Evolutionary conservation across 2,888 invertebrate genomes (phyloP), one percentile per base, ranked within the genome.

Genomic region (Zele albiditarsus): DNA sequence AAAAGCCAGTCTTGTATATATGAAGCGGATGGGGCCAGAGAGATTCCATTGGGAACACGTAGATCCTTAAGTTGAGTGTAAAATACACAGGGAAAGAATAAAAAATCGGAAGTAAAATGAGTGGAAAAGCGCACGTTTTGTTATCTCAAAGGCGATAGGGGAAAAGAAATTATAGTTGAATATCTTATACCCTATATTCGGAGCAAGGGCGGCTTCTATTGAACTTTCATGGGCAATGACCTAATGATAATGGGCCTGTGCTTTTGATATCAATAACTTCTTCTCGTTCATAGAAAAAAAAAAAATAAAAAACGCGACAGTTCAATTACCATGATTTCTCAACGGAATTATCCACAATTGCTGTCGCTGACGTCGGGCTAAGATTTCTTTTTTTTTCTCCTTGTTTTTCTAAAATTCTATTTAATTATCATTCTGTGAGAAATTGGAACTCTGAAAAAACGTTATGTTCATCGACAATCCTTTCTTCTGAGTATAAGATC

Each of bases 31-130:
- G 71, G 42, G 33, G 58, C 53, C 27, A 53, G 27, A 20, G 53
- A 71, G 71, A 75, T 62, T 67, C 42, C 53, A 14, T 27, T 20
- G 71, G 31, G 74, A 77, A 76, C 80, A 80, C 75, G 77, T 78
- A 80, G 75, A 78, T 79, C 75, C 77, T 73, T 77, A 78, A 76
- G 78, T 80, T 73, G 73, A 77, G 77, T 75, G 73, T 78, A 77
- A 78, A 79, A 77, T 73, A 73, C 74, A 78, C 67, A 74, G 58
- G 67, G 31, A 46, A 49, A 77, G 69, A 63, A 75, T 67, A 76
- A 73, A 71, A 38, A 78, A 72, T 63, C 33, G 67, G 27, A 76
- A 42, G 27, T 62, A 12, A 46, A 71, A 67, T 57, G 27, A 28
- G 42, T 57, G 70, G 33, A 28, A 25, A 42, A 38, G 49, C 31